These are phyloP conservation scores for Oxyruncus cristatus DNA, from an alignment of 2,113 vertebrate species.

Conservation along the genomic window DNA sequence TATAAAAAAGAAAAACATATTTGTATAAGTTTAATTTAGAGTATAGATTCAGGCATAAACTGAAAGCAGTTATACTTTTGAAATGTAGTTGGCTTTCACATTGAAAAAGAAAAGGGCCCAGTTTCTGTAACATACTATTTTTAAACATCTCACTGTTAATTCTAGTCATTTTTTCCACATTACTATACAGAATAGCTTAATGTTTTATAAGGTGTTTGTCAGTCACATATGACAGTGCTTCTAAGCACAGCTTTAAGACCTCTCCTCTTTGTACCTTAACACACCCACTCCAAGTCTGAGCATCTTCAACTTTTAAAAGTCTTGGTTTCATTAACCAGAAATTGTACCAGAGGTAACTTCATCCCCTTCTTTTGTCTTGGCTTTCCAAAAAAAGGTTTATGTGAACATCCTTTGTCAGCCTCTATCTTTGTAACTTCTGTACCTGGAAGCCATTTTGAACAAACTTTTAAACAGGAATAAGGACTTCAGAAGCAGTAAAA, in stretches of 20 bases:
- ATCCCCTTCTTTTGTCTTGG: neutral
- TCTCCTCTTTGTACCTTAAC: neutral
- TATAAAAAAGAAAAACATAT: conserved; percentile 35
- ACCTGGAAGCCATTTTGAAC: neutral
- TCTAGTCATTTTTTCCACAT: conserved; percentile 38
- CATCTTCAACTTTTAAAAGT: neutral
- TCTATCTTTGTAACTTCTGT: neutral
- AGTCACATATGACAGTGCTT: neutral
- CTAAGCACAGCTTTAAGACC: conserved; percentile 4
- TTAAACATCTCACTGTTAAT: conserved; percentile 25
- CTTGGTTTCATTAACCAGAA: neutral
- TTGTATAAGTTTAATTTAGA: conserved; percentile 36
- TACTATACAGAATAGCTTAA: conserved; percentile 7
- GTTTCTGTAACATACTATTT: conserved; percentile 21
- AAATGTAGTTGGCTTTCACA: conserved; percentile 18
- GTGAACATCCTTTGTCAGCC: neutral
- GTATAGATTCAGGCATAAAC: conserved; percentile 1
- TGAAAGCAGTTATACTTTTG: conserved; percentile 21
- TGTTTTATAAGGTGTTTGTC: conserved; percentile 47
- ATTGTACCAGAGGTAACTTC: neutral
- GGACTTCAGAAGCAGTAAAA: neutral
- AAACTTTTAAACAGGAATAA: neutral
- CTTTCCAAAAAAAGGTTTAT: neutral
- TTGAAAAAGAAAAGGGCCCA: neutral
- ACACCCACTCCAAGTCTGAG: neutral